phyloP scores from a whole-genome alignment of 1,140 invertebrate genomes.

The Cryptotermes secundus region DNA sequence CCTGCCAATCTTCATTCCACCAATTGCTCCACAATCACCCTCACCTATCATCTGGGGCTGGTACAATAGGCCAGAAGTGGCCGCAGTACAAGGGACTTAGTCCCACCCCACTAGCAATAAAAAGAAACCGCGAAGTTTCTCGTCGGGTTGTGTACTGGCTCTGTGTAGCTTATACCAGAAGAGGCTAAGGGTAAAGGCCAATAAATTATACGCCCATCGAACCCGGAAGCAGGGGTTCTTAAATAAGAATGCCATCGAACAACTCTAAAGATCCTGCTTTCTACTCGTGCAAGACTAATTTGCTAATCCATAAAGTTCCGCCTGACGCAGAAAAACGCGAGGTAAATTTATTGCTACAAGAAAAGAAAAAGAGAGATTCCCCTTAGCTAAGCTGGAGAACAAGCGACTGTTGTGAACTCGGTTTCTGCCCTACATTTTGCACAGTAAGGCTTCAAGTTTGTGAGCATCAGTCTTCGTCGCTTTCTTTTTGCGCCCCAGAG shows the following conservation, averaged over 20 bases:
- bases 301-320: conserved; percentile 15
- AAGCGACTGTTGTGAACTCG: background rate
- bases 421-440: background rate
- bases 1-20: too few species aligned
- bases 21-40: too few species aligned
- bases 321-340: conserved; percentile 1
- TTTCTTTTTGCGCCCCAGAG: too few species aligned
- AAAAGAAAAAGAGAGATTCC: background rate
- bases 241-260: conserved; percentile 10
- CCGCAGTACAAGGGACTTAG: too few species aligned
- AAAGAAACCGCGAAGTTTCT: too few species aligned
- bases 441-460: background rate
- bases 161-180: background rate
- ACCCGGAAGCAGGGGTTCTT: background rate
- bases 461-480: too few species aligned
- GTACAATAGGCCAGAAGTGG: too few species aligned
- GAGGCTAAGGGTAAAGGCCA: background rate
- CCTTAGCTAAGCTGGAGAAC: conserved; percentile 14
- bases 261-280: background rate
- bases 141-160: background rate
- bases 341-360: background rate
- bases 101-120: too few species aligned
- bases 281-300: conserved; percentile 9
- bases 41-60: too few species aligned
- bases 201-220: conserved; percentile 15